Percentiles rank a stretch among this genome's conserved stretches.
phyloP scores from a whole-genome alignment of 2,113 vertebrate species.

The Aleadryas rufinucha region DNA sequence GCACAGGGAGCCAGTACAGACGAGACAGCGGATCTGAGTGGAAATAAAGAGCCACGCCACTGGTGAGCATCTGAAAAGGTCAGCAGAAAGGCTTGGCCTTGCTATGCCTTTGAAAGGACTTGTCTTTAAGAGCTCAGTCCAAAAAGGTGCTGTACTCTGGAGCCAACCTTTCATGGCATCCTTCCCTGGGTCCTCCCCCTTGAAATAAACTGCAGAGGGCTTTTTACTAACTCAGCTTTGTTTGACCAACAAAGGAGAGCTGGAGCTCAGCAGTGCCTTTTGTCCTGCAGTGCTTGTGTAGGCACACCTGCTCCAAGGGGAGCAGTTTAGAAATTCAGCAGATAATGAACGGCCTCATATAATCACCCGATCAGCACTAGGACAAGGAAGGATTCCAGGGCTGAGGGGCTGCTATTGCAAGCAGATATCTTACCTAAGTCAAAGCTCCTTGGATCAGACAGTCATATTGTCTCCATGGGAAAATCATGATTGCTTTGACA shows the following conservation, averaged over 20 bases:
- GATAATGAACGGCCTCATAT: fast-evolving
- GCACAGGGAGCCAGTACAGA: neutral
- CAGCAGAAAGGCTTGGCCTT: neutral
- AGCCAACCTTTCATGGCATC: neutral
- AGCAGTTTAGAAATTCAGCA: neutral
- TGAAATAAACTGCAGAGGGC: neutral
- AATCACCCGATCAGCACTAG: neutral
- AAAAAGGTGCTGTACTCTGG: neutral
- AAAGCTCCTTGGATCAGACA: neutral
- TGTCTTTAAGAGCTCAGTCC: neutral
- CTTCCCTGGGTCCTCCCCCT: neutral
- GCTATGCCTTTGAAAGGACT: neutral
- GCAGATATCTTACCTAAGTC: neutral
- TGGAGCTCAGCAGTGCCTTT: neutral
- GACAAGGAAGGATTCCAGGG: neutral
- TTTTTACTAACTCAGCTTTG: neutral
- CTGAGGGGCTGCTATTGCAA: neutral
- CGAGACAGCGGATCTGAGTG: neutral
- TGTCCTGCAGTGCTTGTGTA: neutral
- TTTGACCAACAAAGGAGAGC: neutral
- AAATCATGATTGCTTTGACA: neutral
- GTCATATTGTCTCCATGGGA: neutral
- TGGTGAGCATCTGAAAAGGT: neutral
- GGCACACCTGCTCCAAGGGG: neutral
- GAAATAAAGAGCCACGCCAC: neutral